These are phyloP conservation scores for Goniozus legneri DNA, from an alignment of 1,140 invertebrate genomes.

Conservation along the genomic window DNA sequence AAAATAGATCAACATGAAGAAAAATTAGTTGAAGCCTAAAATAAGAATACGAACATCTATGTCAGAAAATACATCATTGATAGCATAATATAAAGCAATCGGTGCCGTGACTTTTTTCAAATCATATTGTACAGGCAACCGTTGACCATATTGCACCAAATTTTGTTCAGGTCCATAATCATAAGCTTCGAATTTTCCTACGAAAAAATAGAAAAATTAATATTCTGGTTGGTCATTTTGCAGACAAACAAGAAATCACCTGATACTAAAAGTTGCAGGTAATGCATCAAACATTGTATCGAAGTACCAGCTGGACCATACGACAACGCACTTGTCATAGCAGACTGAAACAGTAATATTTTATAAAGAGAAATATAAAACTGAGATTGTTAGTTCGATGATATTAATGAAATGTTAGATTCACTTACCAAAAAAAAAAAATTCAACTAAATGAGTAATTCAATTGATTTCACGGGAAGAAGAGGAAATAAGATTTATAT, in stretches of 20 bases:
- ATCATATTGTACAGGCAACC: slow-evolving; percentile 57
- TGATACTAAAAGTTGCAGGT: slow-evolving; percentile 64
- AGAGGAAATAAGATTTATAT: slow-evolving; percentile 45
- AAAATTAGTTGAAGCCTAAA: not conserved
- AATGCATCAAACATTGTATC: slow-evolving; percentile 74
- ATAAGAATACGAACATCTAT: slow-evolving; percentile 20
- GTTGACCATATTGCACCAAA: slow-evolving; percentile 53
- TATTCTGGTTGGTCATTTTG: too few relatives aligned
- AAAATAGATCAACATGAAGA: slow-evolving; percentile 34
- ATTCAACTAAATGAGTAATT: slow-evolving; percentile 1
- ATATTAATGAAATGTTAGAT: not conserved
- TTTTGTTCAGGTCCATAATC: slow-evolving; percentile 55
- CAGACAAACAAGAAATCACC: too few relatives aligned
- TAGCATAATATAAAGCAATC: slow-evolving; percentile 62
- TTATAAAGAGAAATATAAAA: slow-evolving; percentile 13
- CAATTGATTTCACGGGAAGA: slow-evolving; percentile 37
- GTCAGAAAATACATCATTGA: slow-evolving; percentile 64
- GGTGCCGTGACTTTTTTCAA: slow-evolving; percentile 60
- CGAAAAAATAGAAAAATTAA: slow-evolving; percentile 1
- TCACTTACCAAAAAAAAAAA: slow-evolving; percentile 1
- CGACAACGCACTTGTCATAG: slow-evolving; percentile 70
- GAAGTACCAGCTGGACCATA: slow-evolving; percentile 84
- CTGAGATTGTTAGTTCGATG: slow-evolving; percentile 2
- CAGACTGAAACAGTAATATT: slow-evolving; percentile 55
- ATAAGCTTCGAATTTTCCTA: slow-evolving; percentile 46